Evolutionary conservation across 2,113 vertebrate genomes (phyloP).

Genomic region (Dicaeum eximium): DNA sequence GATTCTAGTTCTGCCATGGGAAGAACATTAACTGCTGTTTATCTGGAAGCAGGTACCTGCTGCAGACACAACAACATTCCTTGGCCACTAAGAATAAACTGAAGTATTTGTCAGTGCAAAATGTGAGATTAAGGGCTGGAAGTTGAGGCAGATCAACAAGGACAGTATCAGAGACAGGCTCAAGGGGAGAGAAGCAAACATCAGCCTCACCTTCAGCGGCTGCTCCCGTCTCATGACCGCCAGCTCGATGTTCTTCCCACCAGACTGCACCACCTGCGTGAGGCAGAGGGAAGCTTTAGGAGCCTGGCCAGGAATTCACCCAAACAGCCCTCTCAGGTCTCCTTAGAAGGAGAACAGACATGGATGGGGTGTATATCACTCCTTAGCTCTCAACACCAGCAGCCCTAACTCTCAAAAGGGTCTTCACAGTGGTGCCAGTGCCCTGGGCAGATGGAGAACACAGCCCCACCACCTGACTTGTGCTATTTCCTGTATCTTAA

Average conservation of each 20-base stretch:
- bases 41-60: not conserved
- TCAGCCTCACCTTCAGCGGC: slow-evolving; percentile 75
- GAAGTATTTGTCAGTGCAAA: not conserved
- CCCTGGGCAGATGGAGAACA: fast-evolving
- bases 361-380: fast-evolving
- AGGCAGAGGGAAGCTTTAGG: not conserved
- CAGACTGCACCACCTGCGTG: slow-evolving; percentile 81
- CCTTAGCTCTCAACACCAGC: fast-evolving
- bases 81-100: not conserved
- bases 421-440: not conserved
- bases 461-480: not conserved
- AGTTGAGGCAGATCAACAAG: not conserved
- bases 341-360: not conserved
- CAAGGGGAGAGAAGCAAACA: not conserved
- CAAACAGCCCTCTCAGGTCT: not conserved
- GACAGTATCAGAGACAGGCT: not conserved
- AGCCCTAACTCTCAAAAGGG: not conserved
- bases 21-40: not conserved
- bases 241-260: slow-evolving; percentile 83
- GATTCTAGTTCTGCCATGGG: not conserved
- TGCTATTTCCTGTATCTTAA: not conserved
- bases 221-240: slow-evolving; percentile 82
- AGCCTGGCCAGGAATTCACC: not conserved
- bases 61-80: not conserved
- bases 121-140: not conserved